Conservation (phyloP, 2,888 invertebrate species). For the Callimorpha dominula region DNA sequence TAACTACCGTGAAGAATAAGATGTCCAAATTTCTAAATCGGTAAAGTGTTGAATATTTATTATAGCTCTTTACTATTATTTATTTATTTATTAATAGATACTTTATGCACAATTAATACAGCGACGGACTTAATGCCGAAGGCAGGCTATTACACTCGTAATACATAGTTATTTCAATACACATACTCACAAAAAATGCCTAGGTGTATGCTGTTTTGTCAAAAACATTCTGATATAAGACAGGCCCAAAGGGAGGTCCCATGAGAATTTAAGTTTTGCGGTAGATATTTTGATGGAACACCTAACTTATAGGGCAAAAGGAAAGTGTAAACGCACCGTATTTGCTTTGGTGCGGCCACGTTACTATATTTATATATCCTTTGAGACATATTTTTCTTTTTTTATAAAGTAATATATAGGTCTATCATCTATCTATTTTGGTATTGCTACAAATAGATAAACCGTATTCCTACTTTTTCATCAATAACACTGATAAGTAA, state of each 20-base stretch:
- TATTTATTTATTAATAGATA: no score
- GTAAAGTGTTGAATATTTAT: no score
- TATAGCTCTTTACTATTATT: no score
- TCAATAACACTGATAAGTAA: not conserved
- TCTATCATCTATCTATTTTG: not conserved
- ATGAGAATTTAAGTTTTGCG: constrained; percentile 21
- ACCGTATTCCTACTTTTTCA: not conserved
- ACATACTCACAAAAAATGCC: not conserved
- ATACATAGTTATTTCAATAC: no score
- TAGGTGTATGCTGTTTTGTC: not conserved
- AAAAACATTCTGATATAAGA: not conserved
- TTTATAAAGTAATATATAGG: not conserved
- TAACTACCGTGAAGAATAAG: no score
- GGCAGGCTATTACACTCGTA: no score
- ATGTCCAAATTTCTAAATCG: no score
- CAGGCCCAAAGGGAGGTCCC: constrained; percentile 2
- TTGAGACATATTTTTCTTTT: not conserved
- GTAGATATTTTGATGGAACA: constrained; percentile 24
- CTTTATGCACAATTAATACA: no score
- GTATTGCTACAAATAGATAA: not conserved
- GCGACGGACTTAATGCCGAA: no score
- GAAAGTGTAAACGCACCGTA: not conserved
- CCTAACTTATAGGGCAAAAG: constrained; percentile 13
- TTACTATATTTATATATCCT: not conserved
- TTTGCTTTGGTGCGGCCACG: not conserved